Conservation (phyloP, 2,797 vertebrate species). For the Manis pentadactyla region DNA sequence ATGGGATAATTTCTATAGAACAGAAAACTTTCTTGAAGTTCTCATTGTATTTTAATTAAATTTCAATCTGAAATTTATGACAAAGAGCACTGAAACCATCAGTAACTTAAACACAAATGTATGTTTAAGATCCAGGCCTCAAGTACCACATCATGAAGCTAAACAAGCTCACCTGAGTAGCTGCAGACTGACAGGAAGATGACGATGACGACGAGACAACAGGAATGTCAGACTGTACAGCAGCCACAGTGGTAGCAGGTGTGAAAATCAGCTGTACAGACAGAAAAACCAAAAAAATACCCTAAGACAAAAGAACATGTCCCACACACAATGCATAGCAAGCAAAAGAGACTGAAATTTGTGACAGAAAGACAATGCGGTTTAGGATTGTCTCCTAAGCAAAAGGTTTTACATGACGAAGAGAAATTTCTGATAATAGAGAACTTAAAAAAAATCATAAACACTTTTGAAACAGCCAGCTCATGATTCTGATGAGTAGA, state of each 20-base stretch:
- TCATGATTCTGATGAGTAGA: slow-evolving; percentile 65
- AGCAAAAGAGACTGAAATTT: slow-evolving; percentile 72
- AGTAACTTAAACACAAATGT: slow-evolving; percentile 1
- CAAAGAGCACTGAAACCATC: slow-evolving; percentile 47
- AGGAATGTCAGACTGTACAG: slow-evolving; percentile 95
- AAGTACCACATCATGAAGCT: slow-evolving; percentile 59
- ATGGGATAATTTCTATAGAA: not conserved
- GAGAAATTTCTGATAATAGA: slow-evolving; percentile 65
- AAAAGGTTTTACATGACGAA: slow-evolving; percentile 71
- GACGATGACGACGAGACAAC: slow-evolving; percentile 90
- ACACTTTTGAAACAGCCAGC: slow-evolving; percentile 61
- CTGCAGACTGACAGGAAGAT: slow-evolving; percentile 93
- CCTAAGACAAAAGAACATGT: slow-evolving; percentile 79
- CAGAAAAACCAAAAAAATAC: slow-evolving; percentile 81
- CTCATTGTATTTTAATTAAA: slow-evolving; percentile 5
- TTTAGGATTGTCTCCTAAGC: slow-evolving; percentile 66
- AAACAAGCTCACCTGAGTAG: slow-evolving; percentile 93
- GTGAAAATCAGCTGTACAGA: slow-evolving; percentile 95
- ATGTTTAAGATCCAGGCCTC: slow-evolving; percentile 41
- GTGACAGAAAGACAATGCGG: slow-evolving; percentile 72
- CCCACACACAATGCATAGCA: slow-evolving; percentile 78
- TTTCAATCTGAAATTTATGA: slow-evolving; percentile 24
- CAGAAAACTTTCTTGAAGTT: slow-evolving; percentile 33
- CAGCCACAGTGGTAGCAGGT: slow-evolving; percentile 94
- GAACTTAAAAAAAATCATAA: slow-evolving; percentile 59